Evolutionary conservation across 2,888 invertebrate genomes (phyloP), one percentile per base, ranked within the genome.

Genomic region (Amblyjoppa proteus): DNA sequence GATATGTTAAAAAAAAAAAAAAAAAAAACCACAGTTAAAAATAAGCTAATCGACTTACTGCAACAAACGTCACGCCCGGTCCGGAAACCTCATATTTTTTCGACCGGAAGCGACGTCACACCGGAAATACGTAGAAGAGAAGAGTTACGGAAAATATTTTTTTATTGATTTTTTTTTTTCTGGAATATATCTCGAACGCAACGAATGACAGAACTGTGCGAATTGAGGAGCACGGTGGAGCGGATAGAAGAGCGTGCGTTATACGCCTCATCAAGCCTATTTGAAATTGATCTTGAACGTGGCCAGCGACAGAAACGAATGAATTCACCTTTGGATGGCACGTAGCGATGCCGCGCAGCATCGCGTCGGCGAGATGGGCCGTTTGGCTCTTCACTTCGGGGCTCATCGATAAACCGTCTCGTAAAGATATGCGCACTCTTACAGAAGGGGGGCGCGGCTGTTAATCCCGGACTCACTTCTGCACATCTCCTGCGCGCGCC

Each of bases 371-470:
- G 77, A 34, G 77, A 81, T 68, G 81, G 38, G 76, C 80, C 31
- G 31, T 34, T 64, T 31, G 64, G 64, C 83, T 82, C 77, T 81
- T 70, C 75, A 80, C 77, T 81, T 70, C 75, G 73, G 64, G 74
- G 41, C 70, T 53, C 70, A 87, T 89, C 86, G 88, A 88, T 88
- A 70, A 86, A 79, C 81, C 75, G 86, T 77, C 84, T 87, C 76
- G 58, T 84, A 83, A 75, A 87, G 53, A 77, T 77, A 68, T 16
- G 68, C 68, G 41, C 68, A 77, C 28, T 76, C 34, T 16, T 76
- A 34, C 66, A n/a, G 51, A 38, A 7, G 49, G 13, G 71, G 56
- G 70, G 41, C 49, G 70, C 49, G 51, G 53, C 25, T 45, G 13
- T 49, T 49, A 49, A 53, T 53, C 1, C 31, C 71, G 51, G 49